phyloP scores from a whole-genome alignment of 1,140 invertebrate species.

The Hylyphantes graminicola region DNA sequence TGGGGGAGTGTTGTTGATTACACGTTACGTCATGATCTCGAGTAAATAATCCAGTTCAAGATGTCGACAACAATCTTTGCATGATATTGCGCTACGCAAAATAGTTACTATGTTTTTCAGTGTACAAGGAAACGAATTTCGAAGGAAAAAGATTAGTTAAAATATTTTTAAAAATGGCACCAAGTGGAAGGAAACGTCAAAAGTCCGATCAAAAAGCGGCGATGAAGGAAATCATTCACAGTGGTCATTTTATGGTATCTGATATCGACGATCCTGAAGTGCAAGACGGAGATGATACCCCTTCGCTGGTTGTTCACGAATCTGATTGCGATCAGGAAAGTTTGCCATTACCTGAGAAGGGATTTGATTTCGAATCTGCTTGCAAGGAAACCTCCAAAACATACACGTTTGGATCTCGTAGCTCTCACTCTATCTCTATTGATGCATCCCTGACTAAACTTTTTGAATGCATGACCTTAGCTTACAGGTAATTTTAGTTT shows the following conservation, averaged over 20 bases:
- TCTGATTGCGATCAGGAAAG: slow-evolving; percentile 60
- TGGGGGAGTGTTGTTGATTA: slow-evolving; percentile 59
- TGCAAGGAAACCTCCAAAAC: slow-evolving; percentile 70
- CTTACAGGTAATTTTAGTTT: slow-evolving; percentile 83
- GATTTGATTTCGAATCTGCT: slow-evolving; percentile 68
- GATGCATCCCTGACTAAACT: slow-evolving; percentile 94
- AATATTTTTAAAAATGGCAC: slow-evolving; percentile 28
- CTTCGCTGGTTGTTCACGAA: slow-evolving; percentile 76
- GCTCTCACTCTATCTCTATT: slow-evolving; percentile 78
- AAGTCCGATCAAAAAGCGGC: slow-evolving; percentile 42
- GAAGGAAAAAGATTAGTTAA: not conserved
- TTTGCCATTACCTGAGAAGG: slow-evolving; percentile 59
- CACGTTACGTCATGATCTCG: slow-evolving; percentile 37
- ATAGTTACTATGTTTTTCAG: slow-evolving; percentile 23
- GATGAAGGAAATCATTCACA: slow-evolving; percentile 85
- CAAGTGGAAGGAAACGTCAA: slow-evolving; percentile 42
- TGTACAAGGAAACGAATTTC: slow-evolving; percentile 14
- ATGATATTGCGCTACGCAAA: slow-evolving; percentile 34
- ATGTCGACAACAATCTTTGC: slow-evolving; percentile 43
- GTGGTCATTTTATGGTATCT: slow-evolving; percentile 98
- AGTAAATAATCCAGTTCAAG: slow-evolving; percentile 59
- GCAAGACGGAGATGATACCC: slow-evolving; percentile 85
- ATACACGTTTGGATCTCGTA: slow-evolving; percentile 66
- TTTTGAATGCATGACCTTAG: slow-evolving; percentile 96
- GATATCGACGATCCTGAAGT: slow-evolving; percentile 90